These are phyloP conservation scores for Acrobasis consociella DNA, from an alignment of 2,888 invertebrate species.

Conservation along the genomic window DNA sequence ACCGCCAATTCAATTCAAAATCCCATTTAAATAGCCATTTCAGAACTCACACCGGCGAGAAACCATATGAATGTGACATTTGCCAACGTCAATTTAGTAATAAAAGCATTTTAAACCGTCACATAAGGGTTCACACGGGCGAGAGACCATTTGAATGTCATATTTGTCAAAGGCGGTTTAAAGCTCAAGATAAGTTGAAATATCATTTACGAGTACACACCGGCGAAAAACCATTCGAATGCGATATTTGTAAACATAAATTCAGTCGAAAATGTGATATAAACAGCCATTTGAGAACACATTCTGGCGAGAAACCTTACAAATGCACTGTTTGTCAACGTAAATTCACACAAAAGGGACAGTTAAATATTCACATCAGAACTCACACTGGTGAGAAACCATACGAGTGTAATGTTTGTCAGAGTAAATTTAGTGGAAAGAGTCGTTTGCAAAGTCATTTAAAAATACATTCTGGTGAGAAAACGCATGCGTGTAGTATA, in stretches of 20 bases:
- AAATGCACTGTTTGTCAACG: not conserved
- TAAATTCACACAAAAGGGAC: not conserved
- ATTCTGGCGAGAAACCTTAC: not conserved
- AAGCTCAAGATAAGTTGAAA: too few relatives aligned
- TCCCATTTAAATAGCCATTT: too few relatives aligned
- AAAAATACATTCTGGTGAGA: not conserved
- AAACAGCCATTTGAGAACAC: not conserved
- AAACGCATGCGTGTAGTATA: not conserved
- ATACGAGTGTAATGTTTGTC: not conserved
- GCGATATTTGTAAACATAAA: not conserved
- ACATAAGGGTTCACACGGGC: too few relatives aligned
- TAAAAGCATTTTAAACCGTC: too few relatives aligned
- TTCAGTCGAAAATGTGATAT: not conserved
- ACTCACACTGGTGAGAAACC: not conserved
- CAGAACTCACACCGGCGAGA: too few relatives aligned
- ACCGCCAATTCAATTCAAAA: too few relatives aligned
- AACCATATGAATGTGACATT: too few relatives aligned
- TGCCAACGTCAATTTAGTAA: too few relatives aligned
- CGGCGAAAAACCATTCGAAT: not conserved
- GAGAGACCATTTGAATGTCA: too few relatives aligned
- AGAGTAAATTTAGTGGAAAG: not conserved
- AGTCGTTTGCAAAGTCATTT: not conserved
- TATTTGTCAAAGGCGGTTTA: too few relatives aligned
- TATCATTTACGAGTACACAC: too few relatives aligned
- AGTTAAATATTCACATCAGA: not conserved